Evolutionary conservation across 2,888 invertebrate species (phyloP).

Genomic region (Antitype chi): DNA sequence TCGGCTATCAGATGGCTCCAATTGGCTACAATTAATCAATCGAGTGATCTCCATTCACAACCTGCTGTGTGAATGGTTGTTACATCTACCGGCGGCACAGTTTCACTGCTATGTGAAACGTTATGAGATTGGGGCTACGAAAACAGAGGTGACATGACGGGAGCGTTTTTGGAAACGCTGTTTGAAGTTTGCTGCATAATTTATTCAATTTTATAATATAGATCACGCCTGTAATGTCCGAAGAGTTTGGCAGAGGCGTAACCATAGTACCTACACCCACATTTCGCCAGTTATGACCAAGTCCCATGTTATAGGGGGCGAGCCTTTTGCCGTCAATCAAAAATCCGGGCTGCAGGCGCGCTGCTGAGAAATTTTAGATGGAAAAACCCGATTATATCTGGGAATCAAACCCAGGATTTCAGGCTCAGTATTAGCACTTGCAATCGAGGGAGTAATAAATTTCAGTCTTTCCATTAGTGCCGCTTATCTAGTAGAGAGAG

Average conservation of each 20-base stretch:
- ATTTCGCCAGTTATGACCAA: neutral
- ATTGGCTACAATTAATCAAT: conserved; percentile 69
- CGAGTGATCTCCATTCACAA: conserved; percentile 66
- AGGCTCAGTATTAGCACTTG: neutral
- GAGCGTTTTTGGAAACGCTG: conserved; percentile 2
- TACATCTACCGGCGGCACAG: conserved; percentile 65
- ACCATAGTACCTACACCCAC: neutral
- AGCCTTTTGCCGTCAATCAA: neutral
- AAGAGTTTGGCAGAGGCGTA: neutral
- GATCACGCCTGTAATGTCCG: neutral
- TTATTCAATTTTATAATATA: neutral
- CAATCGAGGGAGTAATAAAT: neutral
- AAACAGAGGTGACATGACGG: neutral
- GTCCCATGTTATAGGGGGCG: neutral
- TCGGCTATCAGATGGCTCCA: conserved; percentile 54
- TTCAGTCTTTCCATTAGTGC: neutral
- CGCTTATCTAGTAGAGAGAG: neutral
- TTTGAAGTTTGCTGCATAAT: too few species aligned
- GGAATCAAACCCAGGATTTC: neutral
- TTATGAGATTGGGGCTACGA: conserved; percentile 42
- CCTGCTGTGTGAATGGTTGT: conserved; percentile 68
- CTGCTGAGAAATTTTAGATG: neutral
- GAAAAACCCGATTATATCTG: neutral
- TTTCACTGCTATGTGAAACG: conserved; percentile 67
- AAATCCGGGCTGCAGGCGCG: neutral